phyloP scores from a whole-genome alignment of 2,888 invertebrate genomes.

The Mylabris sibirica region DNA sequence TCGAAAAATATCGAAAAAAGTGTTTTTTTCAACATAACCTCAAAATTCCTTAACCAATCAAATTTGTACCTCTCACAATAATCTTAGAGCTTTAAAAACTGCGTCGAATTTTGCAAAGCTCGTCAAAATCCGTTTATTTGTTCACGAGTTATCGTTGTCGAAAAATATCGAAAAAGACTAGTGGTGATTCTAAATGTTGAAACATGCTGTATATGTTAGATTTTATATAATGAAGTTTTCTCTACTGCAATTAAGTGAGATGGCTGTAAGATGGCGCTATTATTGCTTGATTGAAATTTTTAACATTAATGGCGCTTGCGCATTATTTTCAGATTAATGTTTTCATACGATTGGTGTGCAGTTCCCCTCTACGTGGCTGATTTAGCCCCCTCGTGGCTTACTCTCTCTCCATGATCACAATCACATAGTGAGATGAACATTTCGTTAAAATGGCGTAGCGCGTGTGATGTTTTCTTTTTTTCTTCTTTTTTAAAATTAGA shows the following conservation, averaged over 20 bases:
- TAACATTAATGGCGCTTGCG: neutral
- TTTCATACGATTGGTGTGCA: neutral
- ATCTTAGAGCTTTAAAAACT: too few relatives aligned
- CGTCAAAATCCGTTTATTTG: too few relatives aligned
- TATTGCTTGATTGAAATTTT: neutral
- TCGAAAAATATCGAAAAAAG: too few relatives aligned
- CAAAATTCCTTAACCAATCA: too few relatives aligned
- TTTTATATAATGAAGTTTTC: neutral
- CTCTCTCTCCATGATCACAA: constrained; percentile 41
- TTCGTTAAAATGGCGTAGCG: constrained; percentile 59
- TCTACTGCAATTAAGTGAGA: neutral
- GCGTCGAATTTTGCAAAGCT: too few relatives aligned
- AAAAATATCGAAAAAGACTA: too few relatives aligned
- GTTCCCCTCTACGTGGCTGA: constrained; percentile 21
- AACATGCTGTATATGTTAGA: neutral
- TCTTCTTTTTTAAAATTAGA: constrained; percentile 42
- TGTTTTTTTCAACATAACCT: too few relatives aligned
- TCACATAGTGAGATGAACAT: constrained; percentile 52
- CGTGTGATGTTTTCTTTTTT: constrained; percentile 39
- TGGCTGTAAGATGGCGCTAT: neutral
- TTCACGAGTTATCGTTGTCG: too few relatives aligned
- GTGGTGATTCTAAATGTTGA: neutral
- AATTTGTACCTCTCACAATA: too few relatives aligned
- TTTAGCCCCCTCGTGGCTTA: constrained; percentile 52
- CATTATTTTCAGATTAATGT: neutral